Evolutionary conservation across 2,797 vertebrate species (phyloP), one percentile per base, ranked within the genome.

Genomic region (Halcyon badia): DNA sequence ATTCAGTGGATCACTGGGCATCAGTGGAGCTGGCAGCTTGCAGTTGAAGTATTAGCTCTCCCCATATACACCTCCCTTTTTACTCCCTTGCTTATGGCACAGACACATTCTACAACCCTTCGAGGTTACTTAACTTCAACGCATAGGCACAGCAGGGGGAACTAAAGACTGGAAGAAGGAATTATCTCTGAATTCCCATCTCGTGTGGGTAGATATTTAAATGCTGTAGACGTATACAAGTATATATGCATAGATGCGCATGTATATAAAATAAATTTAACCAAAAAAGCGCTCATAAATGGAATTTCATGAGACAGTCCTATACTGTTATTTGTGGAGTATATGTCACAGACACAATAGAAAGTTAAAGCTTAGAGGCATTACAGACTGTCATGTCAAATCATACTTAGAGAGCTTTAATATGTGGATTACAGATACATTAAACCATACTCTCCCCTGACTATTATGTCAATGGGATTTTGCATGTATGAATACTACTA

Each of bases 321-420:
- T 85, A 77, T 73, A 73, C 72, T 46, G 82, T 94, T 87, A 97
- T 97, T 98, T 96, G 87, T 87, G 51, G 92, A 91, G 84, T 93
- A 70, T 83, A 52, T 88, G 66, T 96, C 91, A 95, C 80, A 96
- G 21, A 83, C 79, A 97, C 39, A 97, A 97, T 79, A 87, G 79
- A 91, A 92, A 94, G 94, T 88, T 97, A 96, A 96, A 95, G 51
- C 93, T 97, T 97, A 96, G 83, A 89, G 35, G 91, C 87, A 42
- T 97, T 97, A 95, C 91, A 46, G 83, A 81, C 80, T 97, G 84
- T 93, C 90, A 91, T 94, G 95, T 91, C 87, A 96, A 97, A 96
- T 97, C 92, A 91, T 85, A 95, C 69, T 95, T 97, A 96, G 77
- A 91, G 73, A 93, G 96, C 93, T 94, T 90, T 97, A 97, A 98